phyloP scores from a whole-genome alignment of 2,888 invertebrate species.

The Macrophya alboannulata region DNA sequence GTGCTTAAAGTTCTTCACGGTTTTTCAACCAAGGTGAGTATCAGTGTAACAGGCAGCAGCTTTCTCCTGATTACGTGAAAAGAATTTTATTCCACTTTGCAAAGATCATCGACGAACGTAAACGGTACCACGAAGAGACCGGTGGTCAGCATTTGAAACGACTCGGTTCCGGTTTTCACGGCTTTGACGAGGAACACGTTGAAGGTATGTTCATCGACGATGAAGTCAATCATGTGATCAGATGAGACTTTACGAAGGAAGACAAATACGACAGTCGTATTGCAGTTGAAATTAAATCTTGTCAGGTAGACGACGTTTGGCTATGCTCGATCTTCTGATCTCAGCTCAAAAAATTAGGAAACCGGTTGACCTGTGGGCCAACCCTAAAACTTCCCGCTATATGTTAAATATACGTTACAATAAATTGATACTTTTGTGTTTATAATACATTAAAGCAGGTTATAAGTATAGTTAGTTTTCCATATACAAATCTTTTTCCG shows the following conservation, averaged over 20 bases:
- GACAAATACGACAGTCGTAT: neutral
- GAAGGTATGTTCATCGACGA: neutral
- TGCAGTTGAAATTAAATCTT: neutral
- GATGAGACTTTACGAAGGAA: neutral
- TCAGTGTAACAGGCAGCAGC: neutral
- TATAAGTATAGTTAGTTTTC: no score
- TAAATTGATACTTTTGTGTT: no score
- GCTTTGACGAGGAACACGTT: neutral
- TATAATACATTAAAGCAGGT: no score
- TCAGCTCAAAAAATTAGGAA: constrained; percentile 66
- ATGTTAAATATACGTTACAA: no score
- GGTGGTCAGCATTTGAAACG: constrained; percentile 60
- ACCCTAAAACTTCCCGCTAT: no score
- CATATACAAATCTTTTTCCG: no score
- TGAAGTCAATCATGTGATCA: neutral
- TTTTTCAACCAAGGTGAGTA: constrained; percentile 81
- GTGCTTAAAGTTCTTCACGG: constrained; percentile 81
- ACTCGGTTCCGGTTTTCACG: constrained; percentile 30
- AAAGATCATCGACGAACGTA: constrained; percentile 66
- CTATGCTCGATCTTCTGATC: constrained; percentile 75
- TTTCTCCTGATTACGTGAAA: constrained; percentile 43
- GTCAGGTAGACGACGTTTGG: constrained; percentile 63
- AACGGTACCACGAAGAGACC: constrained; percentile 68
- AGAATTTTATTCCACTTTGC: constrained; percentile 59
- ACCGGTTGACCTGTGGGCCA: no score